Evolutionary conservation across 2,888 invertebrate species (phyloP).

Genomic region (Anthrax anthrax): DNA sequence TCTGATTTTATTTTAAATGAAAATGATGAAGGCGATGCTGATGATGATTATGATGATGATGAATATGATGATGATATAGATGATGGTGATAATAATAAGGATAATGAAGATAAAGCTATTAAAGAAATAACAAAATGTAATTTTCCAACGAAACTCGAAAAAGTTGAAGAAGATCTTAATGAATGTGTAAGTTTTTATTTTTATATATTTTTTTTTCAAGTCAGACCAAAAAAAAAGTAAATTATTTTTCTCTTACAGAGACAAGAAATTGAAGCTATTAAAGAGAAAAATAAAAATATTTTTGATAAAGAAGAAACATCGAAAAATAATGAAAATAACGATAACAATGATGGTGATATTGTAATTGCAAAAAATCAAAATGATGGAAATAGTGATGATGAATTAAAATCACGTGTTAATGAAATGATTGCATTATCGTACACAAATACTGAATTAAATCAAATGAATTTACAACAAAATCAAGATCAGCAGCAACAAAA

Average conservation of each 20-base stretch:
- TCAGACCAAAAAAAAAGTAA: too few relatives aligned
- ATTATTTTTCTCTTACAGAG: neutral
- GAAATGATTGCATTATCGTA: slow-evolving; percentile 5
- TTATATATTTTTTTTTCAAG: neutral
- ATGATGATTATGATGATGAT: slow-evolving; percentile 12
- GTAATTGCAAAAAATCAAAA: slow-evolving; percentile 4
- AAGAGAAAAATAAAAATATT: neutral
- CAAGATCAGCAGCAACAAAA: neutral
- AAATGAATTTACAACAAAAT: neutral
- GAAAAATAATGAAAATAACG: too few relatives aligned
- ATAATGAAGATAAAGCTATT: too few relatives aligned
- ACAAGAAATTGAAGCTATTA: neutral
- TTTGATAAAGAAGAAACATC: neutral
- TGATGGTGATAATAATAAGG: too few relatives aligned
- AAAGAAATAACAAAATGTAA: too few relatives aligned
- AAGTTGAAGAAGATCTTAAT: too few relatives aligned
- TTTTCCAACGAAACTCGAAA: too few relatives aligned
- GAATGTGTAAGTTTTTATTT: neutral
- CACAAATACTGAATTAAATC: neutral
- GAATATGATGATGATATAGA: too few relatives aligned
- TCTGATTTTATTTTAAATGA: slow-evolving; percentile 11
- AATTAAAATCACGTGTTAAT: slow-evolving; percentile 2
- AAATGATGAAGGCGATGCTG: slow-evolving; percentile 10
- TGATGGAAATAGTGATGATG: too few relatives aligned
- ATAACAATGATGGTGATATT: slow-evolving; percentile 1